Evolutionary conservation across 2,797 vertebrate genomes (phyloP).

Genomic region (Alectoris magna): DNA sequence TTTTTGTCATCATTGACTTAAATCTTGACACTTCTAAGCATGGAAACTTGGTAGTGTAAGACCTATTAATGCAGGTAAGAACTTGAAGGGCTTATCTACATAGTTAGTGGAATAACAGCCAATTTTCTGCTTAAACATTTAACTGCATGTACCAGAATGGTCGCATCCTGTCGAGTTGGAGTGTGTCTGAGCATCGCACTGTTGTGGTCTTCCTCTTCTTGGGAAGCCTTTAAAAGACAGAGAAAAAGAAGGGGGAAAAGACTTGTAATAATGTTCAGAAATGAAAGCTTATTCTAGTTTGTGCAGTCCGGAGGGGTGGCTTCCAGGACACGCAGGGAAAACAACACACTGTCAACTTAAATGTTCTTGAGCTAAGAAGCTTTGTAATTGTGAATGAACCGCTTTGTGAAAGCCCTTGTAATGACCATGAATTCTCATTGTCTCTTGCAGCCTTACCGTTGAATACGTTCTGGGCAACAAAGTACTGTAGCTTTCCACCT

Average conservation of each 20-base stretch:
- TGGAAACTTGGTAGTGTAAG: accelerated
- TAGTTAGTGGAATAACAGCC: not conserved
- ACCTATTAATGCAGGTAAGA: not conserved
- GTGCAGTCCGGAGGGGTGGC: not conserved
- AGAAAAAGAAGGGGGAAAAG: not conserved
- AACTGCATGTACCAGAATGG: not conserved
- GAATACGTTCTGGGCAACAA: constrained; percentile 72
- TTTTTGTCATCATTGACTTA: not conserved
- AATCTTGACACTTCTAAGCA: accelerated
- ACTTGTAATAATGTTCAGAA: not conserved
- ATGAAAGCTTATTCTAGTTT: not conserved
- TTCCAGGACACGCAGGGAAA: not conserved
- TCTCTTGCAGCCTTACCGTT: constrained; percentile 83
- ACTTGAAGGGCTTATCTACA: not conserved
- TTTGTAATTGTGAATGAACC: not conserved
- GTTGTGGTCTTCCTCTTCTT: not conserved
- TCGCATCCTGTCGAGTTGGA: not conserved
- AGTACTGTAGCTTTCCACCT: constrained; percentile 73
- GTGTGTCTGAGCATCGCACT: not conserved
- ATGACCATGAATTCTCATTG: constrained; percentile 52
- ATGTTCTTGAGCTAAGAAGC: not conserved
- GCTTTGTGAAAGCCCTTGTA: not conserved
- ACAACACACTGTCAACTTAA: not conserved
- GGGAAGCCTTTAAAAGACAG: not conserved
- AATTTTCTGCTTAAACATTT: not conserved